Base-by-base conservation (phyloP, 2,888 invertebrate species). In the Rotaria socialis region DNA sequence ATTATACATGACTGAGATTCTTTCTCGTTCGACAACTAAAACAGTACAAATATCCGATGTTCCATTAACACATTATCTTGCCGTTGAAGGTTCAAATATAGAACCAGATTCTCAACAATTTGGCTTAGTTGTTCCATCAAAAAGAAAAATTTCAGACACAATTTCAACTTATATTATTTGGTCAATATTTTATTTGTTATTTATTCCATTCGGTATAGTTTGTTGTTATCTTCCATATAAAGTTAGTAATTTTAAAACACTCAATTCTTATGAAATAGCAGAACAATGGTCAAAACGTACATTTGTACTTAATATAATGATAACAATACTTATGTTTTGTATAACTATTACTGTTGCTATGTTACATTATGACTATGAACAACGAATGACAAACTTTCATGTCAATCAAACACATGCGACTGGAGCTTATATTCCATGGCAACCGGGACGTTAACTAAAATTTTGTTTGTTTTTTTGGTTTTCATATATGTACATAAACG, bases 171-270 rank as follows among this genome's bases (percentile, higher is more conserved):
- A 4, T n/a, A 24, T 47, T 80, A 22, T 47, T n/a, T 80, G 43
- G 80, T 80, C 47, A 2, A 47, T 80, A 24, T 47, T 47, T n/a
- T 47, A 47, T 80, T 47, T 47, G 24, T n/a, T 80, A 80, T 43
- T 80, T 24, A 24, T 80, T 10, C 80, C 80, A 24, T 80, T 80
- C 11, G 80, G 47, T 47, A 43, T 80, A 22, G 14, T 80, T 11
- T 80, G 47, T 14, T 80, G 80, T 80, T 80, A 80, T n/a, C 47
- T 80, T 43, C n/a, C 80, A n/a, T 35, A 80, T 47, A 80, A 43
- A 14, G 80, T 80, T 2, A 80, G 14, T 10, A 24, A 80, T n/a
- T 47, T 80, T 11, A 80, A 80, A 80, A 47, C 3, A 0, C 43
- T n/a, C 24, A 47, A n/a, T 80, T 11, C 24, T 22, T 47, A 80